phyloP scores from a whole-genome alignment of 2,797 vertebrate genomes.

The Sebastes goodei region DNA sequence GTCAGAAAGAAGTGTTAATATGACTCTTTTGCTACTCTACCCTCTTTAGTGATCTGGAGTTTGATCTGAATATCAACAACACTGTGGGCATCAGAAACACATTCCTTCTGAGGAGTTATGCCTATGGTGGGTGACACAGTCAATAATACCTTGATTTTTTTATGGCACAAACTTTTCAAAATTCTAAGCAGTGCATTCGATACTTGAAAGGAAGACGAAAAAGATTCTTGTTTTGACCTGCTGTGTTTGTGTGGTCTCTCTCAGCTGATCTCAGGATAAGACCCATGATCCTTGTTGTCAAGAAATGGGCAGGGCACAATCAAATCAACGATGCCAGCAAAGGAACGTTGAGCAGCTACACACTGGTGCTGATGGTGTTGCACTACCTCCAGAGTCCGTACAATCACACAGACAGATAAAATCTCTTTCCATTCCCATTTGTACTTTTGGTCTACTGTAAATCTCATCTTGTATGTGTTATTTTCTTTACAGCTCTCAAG shows the following conservation, averaged over 20 bases:
- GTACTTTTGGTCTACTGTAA: not conserved
- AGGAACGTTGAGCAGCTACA: constrained; percentile 97
- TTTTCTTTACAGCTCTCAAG: constrained; percentile 83
- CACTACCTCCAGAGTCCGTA: constrained; percentile 99
- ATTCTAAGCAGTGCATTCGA: not conserved
- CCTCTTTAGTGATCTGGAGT: constrained; percentile 88
- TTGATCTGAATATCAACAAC: constrained; percentile 99
- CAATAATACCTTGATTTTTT: not conserved
- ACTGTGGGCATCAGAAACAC: constrained; percentile 97
- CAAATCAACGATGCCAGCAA: constrained; percentile 96
- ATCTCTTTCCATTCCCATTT: not conserved
- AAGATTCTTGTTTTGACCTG: not conserved
- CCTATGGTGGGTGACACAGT: constrained; percentile 85
- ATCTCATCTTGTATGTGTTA: constrained; percentile 5
- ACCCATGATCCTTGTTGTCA: constrained; percentile 92
- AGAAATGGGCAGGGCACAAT: constrained; percentile 93
- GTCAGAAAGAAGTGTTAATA: not conserved
- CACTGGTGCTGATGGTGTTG: constrained; percentile 95
- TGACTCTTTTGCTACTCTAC: not conserved
- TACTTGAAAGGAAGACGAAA: not conserved
- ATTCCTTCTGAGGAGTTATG: constrained; percentile 94
- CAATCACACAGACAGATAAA: not conserved
- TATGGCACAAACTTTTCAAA: not conserved
- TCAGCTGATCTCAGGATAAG: constrained; percentile 93
- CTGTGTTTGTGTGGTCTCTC: constrained; percentile 20